Conservation (phyloP, 2,888 invertebrate genomes). For the Lysandra coridon region DNA sequence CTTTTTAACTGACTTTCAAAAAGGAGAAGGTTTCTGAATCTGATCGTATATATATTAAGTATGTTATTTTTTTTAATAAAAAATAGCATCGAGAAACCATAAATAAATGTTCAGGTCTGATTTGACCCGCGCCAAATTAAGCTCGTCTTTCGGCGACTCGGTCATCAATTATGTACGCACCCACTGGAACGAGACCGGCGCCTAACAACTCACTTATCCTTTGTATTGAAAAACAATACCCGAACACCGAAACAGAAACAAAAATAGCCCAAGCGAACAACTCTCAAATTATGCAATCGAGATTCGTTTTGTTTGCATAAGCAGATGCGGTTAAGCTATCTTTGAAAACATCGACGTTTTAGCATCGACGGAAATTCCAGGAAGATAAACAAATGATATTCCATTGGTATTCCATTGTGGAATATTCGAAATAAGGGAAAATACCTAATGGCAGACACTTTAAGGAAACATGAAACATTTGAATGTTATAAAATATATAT, state of each 20-base stretch:
- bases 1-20: too few relatives aligned
- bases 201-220: conserved; percentile 27
- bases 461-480: too few relatives aligned
- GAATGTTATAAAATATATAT: too few relatives aligned
- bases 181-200: not conserved
- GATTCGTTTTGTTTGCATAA: conserved; percentile 21
- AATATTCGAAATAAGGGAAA: not conserved
- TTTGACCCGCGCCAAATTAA: conserved; percentile 52
- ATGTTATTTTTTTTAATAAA: not conserved
- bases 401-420: not conserved
- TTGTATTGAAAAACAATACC: conserved; percentile 19
- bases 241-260: not conserved
- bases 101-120: conserved; percentile 24
- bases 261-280: conserved; percentile 12
- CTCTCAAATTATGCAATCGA: conserved; percentile 16
- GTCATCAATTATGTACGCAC: conserved; percentile 62
- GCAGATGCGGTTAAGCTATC: conserved; percentile 13
- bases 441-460: too few relatives aligned
- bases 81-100: conserved; percentile 7
- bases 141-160: conserved; percentile 52
- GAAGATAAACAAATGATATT: not conserved
- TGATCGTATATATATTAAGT: too few relatives aligned
- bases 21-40: too few relatives aligned
- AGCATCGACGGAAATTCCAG: not conserved
- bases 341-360: not conserved